Base-by-base conservation (phyloP, 2,888 invertebrate species). In the Seira musarum region DNA sequence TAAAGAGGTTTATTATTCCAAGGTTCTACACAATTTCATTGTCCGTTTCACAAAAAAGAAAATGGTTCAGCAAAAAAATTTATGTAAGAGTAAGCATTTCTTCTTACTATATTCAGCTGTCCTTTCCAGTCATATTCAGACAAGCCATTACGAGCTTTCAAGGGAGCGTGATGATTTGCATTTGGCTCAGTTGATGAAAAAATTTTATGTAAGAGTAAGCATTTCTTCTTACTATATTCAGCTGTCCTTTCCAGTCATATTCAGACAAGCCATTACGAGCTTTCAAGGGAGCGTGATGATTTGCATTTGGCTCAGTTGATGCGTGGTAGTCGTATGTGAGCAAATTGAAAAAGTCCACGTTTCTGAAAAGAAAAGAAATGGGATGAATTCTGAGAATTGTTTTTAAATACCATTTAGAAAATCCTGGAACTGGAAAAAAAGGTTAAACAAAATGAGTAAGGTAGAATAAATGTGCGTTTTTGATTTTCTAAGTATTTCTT, bases 261-360 rank as follows among this genome's bases (percentile, higher is more conserved):
- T 96, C 96, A 81, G 93, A 93, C 74, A 93, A 93, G 87, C 95
- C 96, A 53, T 88, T 88, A 87, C 95, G 95, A 2, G 95, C 92
- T 88, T 92, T 95, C 8, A 97, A 91, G 0, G 97, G 96, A 0
- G 96, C 93, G 89, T 97, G 97, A 88, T 97, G 97, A 89, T 96
- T 96, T 3, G 95, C 96, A 0, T 95, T 93, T 0, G 96, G 95
- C 88, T 97, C 96, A 88, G 94, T 95, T 0, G 96, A 95, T 0
- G 96, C 96, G 89, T 97, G 96, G 89, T 96, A 97, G 89, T 97
- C 97, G 89, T 97, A 97, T 2, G 95, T 94, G 35, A 97, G 90
- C 82, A 97, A 91, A 90, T 97, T 97, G 91, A 97, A 94, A 92
- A 97, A 97, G 90, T 97, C 97, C 86, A 96, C 90, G 89, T 96